Evolutionary conservation across 2,113 vertebrate species (phyloP), one percentile per base, ranked within the genome.

Genomic region (Eptesicus fuscus): DNA sequence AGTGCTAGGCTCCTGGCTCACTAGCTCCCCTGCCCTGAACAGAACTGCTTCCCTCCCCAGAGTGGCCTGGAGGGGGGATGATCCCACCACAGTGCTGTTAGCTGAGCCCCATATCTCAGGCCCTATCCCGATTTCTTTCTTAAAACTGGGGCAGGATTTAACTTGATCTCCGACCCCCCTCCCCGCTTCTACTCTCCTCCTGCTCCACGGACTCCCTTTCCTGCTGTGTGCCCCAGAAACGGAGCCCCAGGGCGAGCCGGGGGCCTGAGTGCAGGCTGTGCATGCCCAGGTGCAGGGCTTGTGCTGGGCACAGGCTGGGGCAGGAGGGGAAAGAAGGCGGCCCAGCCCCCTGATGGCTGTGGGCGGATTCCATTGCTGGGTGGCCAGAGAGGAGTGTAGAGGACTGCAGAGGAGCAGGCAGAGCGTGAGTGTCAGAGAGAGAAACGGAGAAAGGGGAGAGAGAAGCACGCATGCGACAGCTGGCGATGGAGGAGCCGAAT

Each of bases 141-240:
- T 74, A 42, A 93, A 96, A 96, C 63, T 94, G 89, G 93, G 84
- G 76, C 93, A 95, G 69, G 49, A 37, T 74, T 95, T 74, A 86
- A 88, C 89, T 91, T 73, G 79, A 69, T 84, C 93, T 80, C 96
- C 40, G 77, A 70, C 28, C 90, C 25, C 8, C 87, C 37, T 73
- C 20, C 49, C 74, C 28, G n/a, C n/a, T 16, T 40, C 87, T 40
- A 14, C 51, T 56, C 23, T 67, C 37, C 71, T 63, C 74, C 56
- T 80, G 65, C 73, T 78, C 44, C 37, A 4, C 1, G 16, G 3
- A 23, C 37, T 88, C 35, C 83, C n/a, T 61, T 49, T 94, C 93
- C 86, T 77, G 87, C 90, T 61, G 84, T 42, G 94, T 23, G 47
- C 9, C 92, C 96, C 90, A 96, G 90, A 95, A 96, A 93, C 0